Percentiles rank a stretch among this genome's conserved stretches.
Conservation (phyloP, 2,888 invertebrate species). For the Serripes groenlandicus region DNA sequence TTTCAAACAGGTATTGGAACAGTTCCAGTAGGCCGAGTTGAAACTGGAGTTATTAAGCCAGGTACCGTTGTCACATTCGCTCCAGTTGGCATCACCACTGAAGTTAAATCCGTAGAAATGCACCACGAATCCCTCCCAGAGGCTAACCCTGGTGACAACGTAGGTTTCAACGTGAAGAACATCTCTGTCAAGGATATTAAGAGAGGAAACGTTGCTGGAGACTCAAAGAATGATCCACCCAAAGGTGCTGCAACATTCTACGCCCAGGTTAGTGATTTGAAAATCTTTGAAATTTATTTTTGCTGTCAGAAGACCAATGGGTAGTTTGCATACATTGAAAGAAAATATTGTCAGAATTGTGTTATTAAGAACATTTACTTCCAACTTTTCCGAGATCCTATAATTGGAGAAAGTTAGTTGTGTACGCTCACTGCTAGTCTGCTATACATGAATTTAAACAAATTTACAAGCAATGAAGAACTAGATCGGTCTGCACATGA, state of each 20-base stretch:
- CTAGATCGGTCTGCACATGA: no score
- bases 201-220: slow-evolving; percentile 99
- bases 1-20: slow-evolving; percentile 93
- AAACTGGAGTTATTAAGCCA: slow-evolving; percentile 93
- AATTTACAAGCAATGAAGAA: no score
- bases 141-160: slow-evolving; percentile 97
- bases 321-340: neutral
- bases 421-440: neutral
- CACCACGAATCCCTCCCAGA: slow-evolving; percentile 99
- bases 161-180: slow-evolving; percentile 99
- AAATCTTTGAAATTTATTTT: neutral
- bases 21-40: slow-evolving; percentile 99
- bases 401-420: no score
- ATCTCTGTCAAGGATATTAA: slow-evolving; percentile 99
- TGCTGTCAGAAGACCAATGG: neutral
- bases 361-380: neutral
- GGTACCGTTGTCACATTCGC: slow-evolving; percentile 96
- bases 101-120: slow-evolving; percentile 99
- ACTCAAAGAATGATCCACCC: slow-evolving; percentile 98
- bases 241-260: slow-evolving; percentile 87
- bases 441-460: neutral
- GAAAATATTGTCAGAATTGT: neutral
- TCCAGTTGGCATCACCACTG: slow-evolving; percentile 94
- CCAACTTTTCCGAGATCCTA: neutral
- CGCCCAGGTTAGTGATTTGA: slow-evolving; percentile 83